Evolutionary conservation across 2,797 vertebrate species (phyloP).

Genomic region (Cyprinodon diabolis): DNA sequence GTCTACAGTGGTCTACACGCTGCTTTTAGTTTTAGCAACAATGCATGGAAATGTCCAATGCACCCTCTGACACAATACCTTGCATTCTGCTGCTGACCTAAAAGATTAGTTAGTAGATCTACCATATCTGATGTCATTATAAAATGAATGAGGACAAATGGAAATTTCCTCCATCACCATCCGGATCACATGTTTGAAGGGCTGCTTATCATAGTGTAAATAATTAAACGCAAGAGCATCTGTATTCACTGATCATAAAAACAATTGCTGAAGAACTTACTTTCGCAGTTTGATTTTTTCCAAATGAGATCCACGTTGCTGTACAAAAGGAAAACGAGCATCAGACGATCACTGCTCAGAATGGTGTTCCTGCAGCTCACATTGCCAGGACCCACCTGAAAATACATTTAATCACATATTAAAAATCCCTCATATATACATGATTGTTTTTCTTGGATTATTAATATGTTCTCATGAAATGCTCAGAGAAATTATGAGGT

Average conservation of each 20-base stretch:
- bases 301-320: constrained; percentile 83
- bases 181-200: constrained; percentile 12
- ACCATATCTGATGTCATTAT: not conserved
- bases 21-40: not conserved
- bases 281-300: constrained; percentile 80
- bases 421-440: not conserved
- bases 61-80: not conserved
- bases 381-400: constrained; percentile 83
- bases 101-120: not conserved
- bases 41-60: too few species aligned
- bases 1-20: not conserved
- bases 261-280: constrained; percentile 75
- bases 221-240: too few species aligned
- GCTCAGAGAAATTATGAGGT: not conserved
- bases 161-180: constrained; percentile 1
- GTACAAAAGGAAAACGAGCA: constrained; percentile 85
- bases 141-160: not conserved
- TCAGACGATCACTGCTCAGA: constrained; percentile 89
- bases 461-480: not conserved
- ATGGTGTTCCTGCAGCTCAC: constrained; percentile 87
- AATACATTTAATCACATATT: constrained; percentile 23
- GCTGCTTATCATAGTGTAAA: not conserved
- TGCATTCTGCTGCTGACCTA: not conserved
- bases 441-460: not conserved
- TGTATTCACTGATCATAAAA: not conserved